These are phyloP conservation scores for Puntigrus tetrazona DNA, from an alignment of 2,113 vertebrate species.

Conservation along the genomic window DNA sequence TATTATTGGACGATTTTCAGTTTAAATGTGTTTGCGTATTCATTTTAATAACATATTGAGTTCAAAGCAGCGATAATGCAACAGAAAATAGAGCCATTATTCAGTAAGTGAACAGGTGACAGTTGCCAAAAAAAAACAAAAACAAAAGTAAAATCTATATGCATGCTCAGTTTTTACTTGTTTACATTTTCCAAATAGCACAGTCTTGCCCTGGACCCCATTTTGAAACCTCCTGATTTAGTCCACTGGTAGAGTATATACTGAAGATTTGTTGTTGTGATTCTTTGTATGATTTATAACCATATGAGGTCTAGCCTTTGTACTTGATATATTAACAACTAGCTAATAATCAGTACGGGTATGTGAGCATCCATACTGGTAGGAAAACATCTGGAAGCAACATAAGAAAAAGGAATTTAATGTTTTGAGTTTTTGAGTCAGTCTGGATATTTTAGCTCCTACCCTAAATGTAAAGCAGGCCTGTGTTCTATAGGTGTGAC, in stretches of 20 bases:
- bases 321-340: not conserved
- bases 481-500: not conserved
- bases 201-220: not conserved
- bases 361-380: not conserved
- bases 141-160: not conserved
- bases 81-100: not conserved
- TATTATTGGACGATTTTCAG: not conserved
- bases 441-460: not conserved
- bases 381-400: not conserved
- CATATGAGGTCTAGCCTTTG: not conserved
- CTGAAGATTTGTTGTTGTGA: not conserved
- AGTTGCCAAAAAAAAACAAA: not conserved
- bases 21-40: not conserved
- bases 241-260: not conserved
- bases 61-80: not conserved
- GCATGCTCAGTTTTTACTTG: not conserved
- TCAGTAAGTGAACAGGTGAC: not conserved
- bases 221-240: not conserved
- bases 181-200: not conserved
- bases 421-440: not conserved
- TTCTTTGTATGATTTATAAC: not conserved
- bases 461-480: not conserved
- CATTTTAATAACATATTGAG: not conserved
- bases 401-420: not conserved
- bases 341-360: not conserved